Conservation (phyloP, 2,113 vertebrate species). For the Trichomycterus rosablanca region DNA sequence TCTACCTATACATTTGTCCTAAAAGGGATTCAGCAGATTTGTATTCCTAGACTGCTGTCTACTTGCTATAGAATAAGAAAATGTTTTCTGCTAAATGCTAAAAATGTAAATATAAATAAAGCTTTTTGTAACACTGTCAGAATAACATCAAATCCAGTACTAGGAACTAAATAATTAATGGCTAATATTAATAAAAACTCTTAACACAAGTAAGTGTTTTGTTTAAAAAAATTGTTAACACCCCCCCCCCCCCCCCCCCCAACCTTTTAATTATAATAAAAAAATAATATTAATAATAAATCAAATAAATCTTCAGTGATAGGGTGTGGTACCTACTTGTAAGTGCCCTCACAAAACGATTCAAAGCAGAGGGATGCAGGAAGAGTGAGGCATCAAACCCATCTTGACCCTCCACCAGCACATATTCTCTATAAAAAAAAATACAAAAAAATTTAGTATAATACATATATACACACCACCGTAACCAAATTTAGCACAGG, state of each 20-base stretch:
- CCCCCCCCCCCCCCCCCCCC: no score
- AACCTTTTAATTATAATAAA: neutral
- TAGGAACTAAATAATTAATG: no score
- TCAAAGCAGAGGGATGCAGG: constrained; percentile 61
- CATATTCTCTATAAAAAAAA: constrained; percentile 67
- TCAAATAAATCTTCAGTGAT: neutral
- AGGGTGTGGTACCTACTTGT: constrained; percentile 64
- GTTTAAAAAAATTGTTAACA: neutral
- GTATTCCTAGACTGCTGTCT: no score
- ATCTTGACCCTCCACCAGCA: constrained; percentile 63
- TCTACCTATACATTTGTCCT: no score
- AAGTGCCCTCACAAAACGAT: constrained; percentile 67
- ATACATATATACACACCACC: neutral
- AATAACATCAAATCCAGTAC: no score
- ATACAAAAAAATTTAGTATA: neutral
- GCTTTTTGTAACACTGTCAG: no score
- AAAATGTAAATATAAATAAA: no score
- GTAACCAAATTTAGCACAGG: neutral
- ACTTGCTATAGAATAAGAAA: no score
- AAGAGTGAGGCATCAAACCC: constrained; percentile 65
- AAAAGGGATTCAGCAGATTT: no score
- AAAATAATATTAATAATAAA: no score
- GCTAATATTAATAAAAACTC: neutral
- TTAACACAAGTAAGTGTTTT: neutral
- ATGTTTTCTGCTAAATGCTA: no score